Evolutionary conservation across 2,797 vertebrate genomes (phyloP), one percentile per base, ranked within the genome.

Genomic region (Saxicola maurus): DNA sequence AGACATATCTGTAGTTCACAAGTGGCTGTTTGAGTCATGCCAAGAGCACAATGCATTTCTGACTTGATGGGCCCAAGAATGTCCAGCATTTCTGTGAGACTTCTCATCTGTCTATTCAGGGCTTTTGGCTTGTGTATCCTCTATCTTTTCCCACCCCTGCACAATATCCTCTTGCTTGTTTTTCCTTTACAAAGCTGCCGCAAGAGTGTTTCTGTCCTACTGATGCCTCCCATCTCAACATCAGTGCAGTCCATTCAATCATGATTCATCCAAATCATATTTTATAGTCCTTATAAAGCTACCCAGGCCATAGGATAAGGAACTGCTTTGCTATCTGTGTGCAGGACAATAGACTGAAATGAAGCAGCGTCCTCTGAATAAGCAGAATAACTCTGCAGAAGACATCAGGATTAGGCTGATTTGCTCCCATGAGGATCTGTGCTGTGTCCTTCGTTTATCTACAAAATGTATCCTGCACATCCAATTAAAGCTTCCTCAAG

Each of bases 401-500:
- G 52, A 78, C 74, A 86, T 24, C 14, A 60, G 74, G 71, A 86
- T 91, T 78, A 86, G 52, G 62, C 56, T 66, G 66, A 72, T 81
- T 87, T 81, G 28, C 37, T 92, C 91, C 49, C 82, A 40, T 24
- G 35, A 89, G 57, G 35, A 73, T 66, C n/a, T 75, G 56, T 60
- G 60, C 62, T 52, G 24, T 45, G 66, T 89, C 66, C 73, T 81
- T 73, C 92, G 33, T 93, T 89, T 87, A 93, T 76, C 82, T 75
- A 65, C 60, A 87, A 91, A 87, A 89, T 61, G 78, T 83, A 89
- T n/a, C 69, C 82, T 83, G 85, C 66, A 76, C 56, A 92, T 78
- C 68, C 49, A 92, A 64, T 91, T 91, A 93, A 62, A 51, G 60
- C 48, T 83, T 89, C 71, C 76, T 93, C 80, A 83, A 87, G 66